These are phyloP conservation scores for Danio choprae DNA, from an alignment of 2,797 vertebrate genomes.

Conservation along the genomic window DNA sequence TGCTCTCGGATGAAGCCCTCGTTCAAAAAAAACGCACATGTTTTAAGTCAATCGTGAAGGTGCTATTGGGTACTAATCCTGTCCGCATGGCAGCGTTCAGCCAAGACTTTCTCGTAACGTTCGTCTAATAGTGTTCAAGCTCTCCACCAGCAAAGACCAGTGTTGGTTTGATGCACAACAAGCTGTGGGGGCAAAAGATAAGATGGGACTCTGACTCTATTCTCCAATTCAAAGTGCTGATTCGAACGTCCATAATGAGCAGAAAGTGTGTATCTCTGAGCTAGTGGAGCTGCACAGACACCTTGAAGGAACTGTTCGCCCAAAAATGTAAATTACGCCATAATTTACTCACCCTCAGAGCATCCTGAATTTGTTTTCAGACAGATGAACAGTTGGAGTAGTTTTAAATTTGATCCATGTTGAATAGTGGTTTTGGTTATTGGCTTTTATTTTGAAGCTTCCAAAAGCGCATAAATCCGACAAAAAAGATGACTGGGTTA, in stretches of 20 bases:
- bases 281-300: conserved; percentile 22
- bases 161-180: conserved; percentile 41
- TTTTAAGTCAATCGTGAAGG: conserved; percentile 54
- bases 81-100: conserved; percentile 37
- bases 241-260: conserved; percentile 43
- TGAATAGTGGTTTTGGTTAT: too few relatives aligned
- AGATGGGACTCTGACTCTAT: conserved; percentile 34
- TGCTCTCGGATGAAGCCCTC: conserved; percentile 39
- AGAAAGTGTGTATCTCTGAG: conserved; percentile 43
- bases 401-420: too few relatives aligned
- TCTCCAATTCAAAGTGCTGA: conserved; percentile 54
- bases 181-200: conserved; percentile 30
- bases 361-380: too few relatives aligned
- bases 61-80: conserved; percentile 63
- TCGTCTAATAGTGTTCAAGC: conserved; percentile 24
- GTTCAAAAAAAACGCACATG: conserved; percentile 38
- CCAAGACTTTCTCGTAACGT: conserved; percentile 39
- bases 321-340: neutral
- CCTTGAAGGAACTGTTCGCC: neutral
- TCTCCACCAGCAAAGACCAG: conserved; percentile 58
- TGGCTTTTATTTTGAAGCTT: too few relatives aligned
- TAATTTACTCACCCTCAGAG: too few relatives aligned
- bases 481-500: too few relatives aligned
- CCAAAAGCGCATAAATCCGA: too few relatives aligned
- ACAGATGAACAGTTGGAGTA: too few relatives aligned